Conservation (phyloP, 64 coral and sea anemone genomes). For the Stichodactyla helianthus region DNA sequence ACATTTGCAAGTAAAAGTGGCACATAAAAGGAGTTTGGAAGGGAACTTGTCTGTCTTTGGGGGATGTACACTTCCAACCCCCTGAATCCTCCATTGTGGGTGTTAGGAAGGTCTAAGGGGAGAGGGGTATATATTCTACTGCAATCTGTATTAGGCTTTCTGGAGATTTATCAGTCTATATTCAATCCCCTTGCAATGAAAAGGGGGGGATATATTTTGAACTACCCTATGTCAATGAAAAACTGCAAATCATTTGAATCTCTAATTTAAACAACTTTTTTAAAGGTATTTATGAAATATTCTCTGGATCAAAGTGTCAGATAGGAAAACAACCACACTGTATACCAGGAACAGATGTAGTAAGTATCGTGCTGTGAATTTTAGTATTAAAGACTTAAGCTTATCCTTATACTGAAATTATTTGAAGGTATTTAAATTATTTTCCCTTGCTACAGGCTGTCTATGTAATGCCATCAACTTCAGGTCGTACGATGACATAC, state of each 20-base stretch:
- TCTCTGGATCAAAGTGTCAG: slow-evolving; percentile 76
- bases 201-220: too few relatives aligned
- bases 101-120: too few relatives aligned
- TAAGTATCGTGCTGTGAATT: slow-evolving; percentile 9
- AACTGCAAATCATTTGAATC: too few relatives aligned
- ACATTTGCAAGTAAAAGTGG: too few relatives aligned
- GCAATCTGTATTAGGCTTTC: neutral
- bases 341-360: slow-evolving; percentile 72
- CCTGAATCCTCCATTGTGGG: too few relatives aligned
- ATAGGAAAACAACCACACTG: slow-evolving; percentile 64
- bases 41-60: too few relatives aligned
- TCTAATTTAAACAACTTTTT: neutral
- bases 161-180: neutral
- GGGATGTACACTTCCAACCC: too few relatives aligned
- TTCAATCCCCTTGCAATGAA: too few relatives aligned
- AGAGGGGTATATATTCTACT: too few relatives aligned
- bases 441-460: slow-evolving; percentile 40
- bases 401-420: neutral
- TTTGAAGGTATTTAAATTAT: neutral
- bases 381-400: neutral
- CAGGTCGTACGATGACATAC: slow-evolving; percentile 88
- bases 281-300: slow-evolving; percentile 92
- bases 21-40: too few relatives aligned
- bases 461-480: slow-evolving; percentile 96
- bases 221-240: too few relatives aligned